Base-by-base conservation (phyloP, 2,113 vertebrate genomes). In the Pseudorhombus dupliciocellatus region DNA sequence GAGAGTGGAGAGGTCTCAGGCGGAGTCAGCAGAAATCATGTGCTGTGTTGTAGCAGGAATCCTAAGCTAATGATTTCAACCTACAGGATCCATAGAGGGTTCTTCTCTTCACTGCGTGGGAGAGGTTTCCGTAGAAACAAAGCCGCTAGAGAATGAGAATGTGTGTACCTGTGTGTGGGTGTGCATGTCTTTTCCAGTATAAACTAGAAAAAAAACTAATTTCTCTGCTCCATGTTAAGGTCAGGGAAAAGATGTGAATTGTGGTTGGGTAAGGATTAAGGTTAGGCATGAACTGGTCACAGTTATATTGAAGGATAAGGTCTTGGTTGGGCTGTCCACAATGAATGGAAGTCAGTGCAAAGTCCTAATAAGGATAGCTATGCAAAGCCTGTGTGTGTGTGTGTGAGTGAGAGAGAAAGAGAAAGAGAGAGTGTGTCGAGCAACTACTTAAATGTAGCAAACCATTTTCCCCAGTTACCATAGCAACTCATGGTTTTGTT, bases 121-220 rank as follows among this genome's bases (percentile, higher is more conserved):
- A 88, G 80, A 86, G 22, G 80, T 84, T 89, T 87, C 84, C 53
- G 59, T 80, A 73, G 87, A 73, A 73, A 84, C 79, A 66, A 44
- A 75, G 54, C 59, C 65, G 66, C 57, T 3, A 48, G 20, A 50
- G 26, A 9, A 11, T 54, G 53, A 53, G 22, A 25, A 4, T n/a
- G 9, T 52, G 15, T 52, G 4, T 16, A 64, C 61, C 50, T 3
- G 11, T 44, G 22, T 48, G 37, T 40, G 60, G 53, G 42, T 14
- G n/a, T 58, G 31, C 11, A 10, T 10, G 31, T 34, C 8, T 34
- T 37, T 34, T 34, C 31, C 34, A 37, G 34, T 37, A 12, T 10
- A 12, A 37, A 37, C 34, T 37, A 37, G 10, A 37, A 37, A 37
- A 37, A 37, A 37, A 37, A 9, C 2, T 37, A 37, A 37, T 37